Evolutionary conservation across 2,113 vertebrate genomes (phyloP).

Genomic region (Bolborhynchus lineola): DNA sequence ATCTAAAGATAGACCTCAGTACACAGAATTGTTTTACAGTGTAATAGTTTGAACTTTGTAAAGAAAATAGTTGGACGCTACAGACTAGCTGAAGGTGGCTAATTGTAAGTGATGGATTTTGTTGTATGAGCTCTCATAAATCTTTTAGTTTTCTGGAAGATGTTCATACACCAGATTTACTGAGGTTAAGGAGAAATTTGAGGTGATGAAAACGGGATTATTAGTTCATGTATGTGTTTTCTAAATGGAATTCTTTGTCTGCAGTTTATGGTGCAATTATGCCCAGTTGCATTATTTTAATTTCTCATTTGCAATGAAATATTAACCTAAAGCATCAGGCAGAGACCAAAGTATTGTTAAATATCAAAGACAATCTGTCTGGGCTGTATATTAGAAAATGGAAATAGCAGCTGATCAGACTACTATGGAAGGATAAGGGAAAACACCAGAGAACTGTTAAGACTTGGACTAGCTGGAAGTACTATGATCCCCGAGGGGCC

Average conservation of each 20-base stretch:
- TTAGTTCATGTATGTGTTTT: neutral
- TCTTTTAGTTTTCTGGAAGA: neutral
- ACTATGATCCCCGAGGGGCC: neutral
- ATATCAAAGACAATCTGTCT: neutral
- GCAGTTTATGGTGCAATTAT: neutral
- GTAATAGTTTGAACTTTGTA: neutral
- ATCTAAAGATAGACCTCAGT: neutral
- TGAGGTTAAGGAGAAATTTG: neutral
- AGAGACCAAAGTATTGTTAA: neutral
- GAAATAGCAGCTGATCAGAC: neutral
- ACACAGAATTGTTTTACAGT: neutral
- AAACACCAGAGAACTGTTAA: neutral
- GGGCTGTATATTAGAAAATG: neutral
- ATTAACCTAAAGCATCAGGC: neutral
- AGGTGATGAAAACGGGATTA: neutral
- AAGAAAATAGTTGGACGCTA: neutral
- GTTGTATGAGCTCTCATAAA: neutral
- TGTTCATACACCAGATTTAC: neutral
- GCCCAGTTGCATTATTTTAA: neutral
- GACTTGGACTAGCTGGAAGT: neutral
- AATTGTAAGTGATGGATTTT: neutral
- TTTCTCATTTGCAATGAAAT: neutral
- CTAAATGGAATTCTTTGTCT: neutral
- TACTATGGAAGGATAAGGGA: neutral
- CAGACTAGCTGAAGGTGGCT: neutral